Percentiles rank a stretch among this genome's conserved stretches.
phyloP scores from a whole-genome alignment of 2,888 invertebrate species.

The Diaprepes abbreviatus region DNA sequence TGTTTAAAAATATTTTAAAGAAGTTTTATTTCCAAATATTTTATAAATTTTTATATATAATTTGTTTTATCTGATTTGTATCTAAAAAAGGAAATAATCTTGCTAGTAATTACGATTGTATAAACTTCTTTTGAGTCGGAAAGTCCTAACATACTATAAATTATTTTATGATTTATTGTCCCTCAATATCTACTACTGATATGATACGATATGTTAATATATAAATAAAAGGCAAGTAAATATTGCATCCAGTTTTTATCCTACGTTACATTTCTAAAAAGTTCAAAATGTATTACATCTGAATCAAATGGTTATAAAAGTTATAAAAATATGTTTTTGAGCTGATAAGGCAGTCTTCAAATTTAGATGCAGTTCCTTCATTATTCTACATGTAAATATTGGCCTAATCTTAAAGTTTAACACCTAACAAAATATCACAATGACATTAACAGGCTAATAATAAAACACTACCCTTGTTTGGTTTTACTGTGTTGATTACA shows the following conservation, averaged over 20 bases:
- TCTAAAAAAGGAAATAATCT: not conserved
- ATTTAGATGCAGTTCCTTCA: conserved; percentile 21
- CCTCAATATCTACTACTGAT: conserved; percentile 13
- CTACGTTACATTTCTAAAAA: no score
- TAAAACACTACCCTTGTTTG: conserved; percentile 11
- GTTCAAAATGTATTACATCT: not conserved
- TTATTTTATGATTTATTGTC: conserved; percentile 27
- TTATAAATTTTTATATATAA: not conserved
- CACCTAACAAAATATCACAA: conserved; percentile 44
- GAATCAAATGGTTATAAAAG: conserved; percentile 4
- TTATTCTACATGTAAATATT: conserved; percentile 39
- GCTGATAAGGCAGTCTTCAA: conserved; percentile 39
- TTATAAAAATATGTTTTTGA: conserved; percentile 36
- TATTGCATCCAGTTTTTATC: conserved; percentile 9
- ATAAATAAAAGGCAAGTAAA: conserved; percentile 17
- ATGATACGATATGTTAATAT: conserved; percentile 29
- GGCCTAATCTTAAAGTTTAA: conserved; percentile 32
- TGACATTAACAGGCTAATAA: conserved; percentile 33
- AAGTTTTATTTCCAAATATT: no score
- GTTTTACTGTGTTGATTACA: not conserved
- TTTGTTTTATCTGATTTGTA: not conserved
- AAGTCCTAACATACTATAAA: not conserved
- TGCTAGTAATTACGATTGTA: not conserved
- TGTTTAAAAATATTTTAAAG: no score
- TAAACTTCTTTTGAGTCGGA: not conserved